phyloP scores from a whole-genome alignment of 2,888 invertebrate species.

The Lasioglossum zephyrum region DNA sequence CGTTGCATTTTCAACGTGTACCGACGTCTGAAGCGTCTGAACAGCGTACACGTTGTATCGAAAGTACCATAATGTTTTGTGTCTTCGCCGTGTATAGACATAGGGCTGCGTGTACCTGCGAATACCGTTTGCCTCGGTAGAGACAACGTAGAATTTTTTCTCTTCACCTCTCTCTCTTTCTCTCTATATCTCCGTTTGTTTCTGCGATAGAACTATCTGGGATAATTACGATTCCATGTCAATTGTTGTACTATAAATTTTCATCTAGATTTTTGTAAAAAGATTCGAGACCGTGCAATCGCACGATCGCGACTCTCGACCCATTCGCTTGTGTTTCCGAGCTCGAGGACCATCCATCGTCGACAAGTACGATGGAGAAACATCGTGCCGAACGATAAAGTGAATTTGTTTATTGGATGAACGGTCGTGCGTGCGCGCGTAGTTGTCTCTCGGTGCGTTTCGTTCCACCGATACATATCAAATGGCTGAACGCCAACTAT shows the following conservation, averaged over 20 bases:
- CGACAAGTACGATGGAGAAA: no score
- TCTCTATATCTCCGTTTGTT: not conserved
- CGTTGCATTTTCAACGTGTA: no score
- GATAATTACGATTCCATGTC: not conserved
- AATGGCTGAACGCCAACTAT: not conserved
- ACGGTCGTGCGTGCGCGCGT: not conserved
- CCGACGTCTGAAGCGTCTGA: not conserved
- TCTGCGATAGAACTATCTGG: not conserved
- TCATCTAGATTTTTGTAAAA: constrained; percentile 8
- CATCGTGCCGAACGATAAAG: no score
- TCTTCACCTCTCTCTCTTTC: not conserved
- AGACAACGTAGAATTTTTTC: not conserved
- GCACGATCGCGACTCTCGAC: not conserved
- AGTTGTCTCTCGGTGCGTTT: not conserved
- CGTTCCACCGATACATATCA: not conserved
- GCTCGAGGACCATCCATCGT: not conserved
- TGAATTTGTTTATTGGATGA: not conserved
- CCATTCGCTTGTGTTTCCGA: not conserved
- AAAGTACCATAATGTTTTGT: not conserved
- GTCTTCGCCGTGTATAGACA: not conserved
- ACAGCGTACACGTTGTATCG: not conserved
- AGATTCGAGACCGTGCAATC: not conserved
- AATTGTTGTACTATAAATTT: constrained; percentile 20
- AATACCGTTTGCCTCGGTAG: not conserved
- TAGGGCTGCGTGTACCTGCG: constrained; percentile 12